Evolutionary conservation across 2,888 invertebrate genomes (phyloP).

Genomic region (Acrobeloides nanus): DNA sequence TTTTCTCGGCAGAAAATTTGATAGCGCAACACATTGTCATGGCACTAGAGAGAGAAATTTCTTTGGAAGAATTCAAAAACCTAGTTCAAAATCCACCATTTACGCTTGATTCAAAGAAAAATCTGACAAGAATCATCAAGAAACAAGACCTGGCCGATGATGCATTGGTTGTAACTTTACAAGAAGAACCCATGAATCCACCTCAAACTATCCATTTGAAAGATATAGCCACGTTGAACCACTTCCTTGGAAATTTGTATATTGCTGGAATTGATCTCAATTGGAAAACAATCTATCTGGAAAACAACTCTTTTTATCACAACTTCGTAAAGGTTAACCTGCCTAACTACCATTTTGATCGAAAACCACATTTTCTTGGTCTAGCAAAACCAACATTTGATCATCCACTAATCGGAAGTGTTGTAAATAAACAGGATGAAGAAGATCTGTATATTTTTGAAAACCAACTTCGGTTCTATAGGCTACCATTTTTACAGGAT

Average conservation of each 20-base stretch:
- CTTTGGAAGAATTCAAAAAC: conserved; percentile 3
- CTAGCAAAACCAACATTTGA: conserved; percentile 23
- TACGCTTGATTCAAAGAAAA: background rate
- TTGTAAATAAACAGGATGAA: conserved; percentile 15
- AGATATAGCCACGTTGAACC: conserved; percentile 1
- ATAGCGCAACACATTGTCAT: background rate
- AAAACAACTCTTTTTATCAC: background rate
- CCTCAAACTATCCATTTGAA: background rate
- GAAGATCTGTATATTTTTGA: conserved; percentile 19
- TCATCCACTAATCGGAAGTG: conserved; percentile 35
- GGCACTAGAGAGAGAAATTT: background rate
- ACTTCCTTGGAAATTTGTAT: conserved; percentile 6
- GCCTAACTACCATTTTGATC: conserved; percentile 40
- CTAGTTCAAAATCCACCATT: background rate
- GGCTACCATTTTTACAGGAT: conserved; percentile 6
- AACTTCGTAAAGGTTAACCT: conserved; percentile 15
- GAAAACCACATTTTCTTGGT: conserved; percentile 29
- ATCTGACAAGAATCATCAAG: background rate
- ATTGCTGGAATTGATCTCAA: conserved; percentile 25
- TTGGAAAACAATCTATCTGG: conserved; percentile 28
- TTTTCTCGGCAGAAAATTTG: too few relatives aligned
- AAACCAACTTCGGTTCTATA: conserved; percentile 17
- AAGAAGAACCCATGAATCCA: background rate
- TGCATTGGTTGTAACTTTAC: background rate
- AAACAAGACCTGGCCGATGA: background rate